Percentiles rank a stretch among this genome's conserved stretches.
These are phyloP conservation scores for Acronicta psi DNA, from an alignment of 2,888 invertebrate genomes.

Conservation along the genomic window DNA sequence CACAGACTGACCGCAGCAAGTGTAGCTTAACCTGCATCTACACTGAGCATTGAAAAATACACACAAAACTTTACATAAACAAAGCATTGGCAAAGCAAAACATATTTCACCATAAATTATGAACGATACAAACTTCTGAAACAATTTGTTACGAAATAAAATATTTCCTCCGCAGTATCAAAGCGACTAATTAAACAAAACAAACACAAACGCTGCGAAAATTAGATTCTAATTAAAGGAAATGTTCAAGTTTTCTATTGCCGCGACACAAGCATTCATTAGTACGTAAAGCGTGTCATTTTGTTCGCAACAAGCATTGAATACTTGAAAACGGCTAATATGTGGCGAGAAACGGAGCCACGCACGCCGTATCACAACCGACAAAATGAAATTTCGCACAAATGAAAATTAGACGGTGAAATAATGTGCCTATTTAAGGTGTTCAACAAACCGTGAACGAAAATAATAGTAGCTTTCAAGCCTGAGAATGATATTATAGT, in stretches of 20 bases:
- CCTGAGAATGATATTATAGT: slow-evolving; percentile 73
- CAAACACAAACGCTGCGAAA: slow-evolving; percentile 53
- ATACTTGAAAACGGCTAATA: slow-evolving; percentile 59
- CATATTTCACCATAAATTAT: slow-evolving; percentile 3
- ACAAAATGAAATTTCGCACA: slow-evolving; percentile 72
- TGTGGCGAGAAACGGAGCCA: slow-evolving; percentile 53
- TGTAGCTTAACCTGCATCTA: too few species aligned
- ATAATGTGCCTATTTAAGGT: slow-evolving; percentile 73
- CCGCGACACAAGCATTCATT: slow-evolving; percentile 64
- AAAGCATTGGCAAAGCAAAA: not conserved
- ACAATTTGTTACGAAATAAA: slow-evolving; percentile 7
- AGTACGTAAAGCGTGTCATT: slow-evolving; percentile 68
- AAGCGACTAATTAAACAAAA: slow-evolving; percentile 51
- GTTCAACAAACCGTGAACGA: slow-evolving; percentile 78
- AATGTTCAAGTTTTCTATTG: slow-evolving; percentile 59
- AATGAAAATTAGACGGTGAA: slow-evolving; percentile 65
- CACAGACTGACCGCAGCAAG: too few species aligned
- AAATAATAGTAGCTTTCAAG: slow-evolving; percentile 70
- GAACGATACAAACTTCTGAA: not conserved
- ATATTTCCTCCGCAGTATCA: slow-evolving; percentile 5
- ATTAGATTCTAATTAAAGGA: slow-evolving; percentile 72
- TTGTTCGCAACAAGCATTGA: slow-evolving; percentile 58
- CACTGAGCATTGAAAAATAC: too few species aligned
- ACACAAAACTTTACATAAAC: not conserved
- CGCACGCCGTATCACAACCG: slow-evolving; percentile 48